Conservation (phyloP, 1,140 invertebrate species). For the Eurytemora carolleeae region DNA sequence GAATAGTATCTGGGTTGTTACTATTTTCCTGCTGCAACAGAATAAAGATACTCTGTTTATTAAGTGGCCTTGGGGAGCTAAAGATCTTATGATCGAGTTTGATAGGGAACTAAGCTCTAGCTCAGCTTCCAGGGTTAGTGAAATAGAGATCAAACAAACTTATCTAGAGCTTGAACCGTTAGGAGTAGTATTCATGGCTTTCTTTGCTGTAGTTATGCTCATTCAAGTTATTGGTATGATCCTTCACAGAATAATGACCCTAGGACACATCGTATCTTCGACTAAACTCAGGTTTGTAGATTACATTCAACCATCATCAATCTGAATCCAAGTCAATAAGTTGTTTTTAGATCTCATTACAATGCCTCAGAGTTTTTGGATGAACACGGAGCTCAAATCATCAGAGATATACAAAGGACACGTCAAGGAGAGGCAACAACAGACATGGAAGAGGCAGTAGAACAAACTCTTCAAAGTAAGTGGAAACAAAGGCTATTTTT, state of each 20-base stretch:
- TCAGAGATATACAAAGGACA: no score
- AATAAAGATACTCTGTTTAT: constrained; percentile 27
- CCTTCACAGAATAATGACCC: constrained; percentile 26
- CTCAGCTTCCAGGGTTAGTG: not conserved
- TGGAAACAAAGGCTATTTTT: no score
- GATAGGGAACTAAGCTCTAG: not conserved
- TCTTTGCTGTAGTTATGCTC: constrained; percentile 29
- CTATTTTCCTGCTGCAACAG: constrained; percentile 28
- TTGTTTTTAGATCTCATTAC: no score
- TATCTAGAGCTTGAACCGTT: constrained; percentile 24
- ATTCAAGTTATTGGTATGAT: constrained; percentile 31
- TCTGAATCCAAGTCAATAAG: no score
- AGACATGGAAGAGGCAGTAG: no score
- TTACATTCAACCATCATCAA: no score
- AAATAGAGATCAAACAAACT: constrained; percentile 20
- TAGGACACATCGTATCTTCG: constrained; percentile 13
- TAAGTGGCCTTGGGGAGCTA: constrained; percentile 27
- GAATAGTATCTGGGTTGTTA: constrained; percentile 31
- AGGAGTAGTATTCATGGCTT: constrained; percentile 28
- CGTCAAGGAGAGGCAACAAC: no score
- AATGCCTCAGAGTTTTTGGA: no score
- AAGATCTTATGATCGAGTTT: not conserved
- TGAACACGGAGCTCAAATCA: no score
- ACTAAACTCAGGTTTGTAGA: constrained; percentile 5
- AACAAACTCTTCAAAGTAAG: no score